A percentile compares a stretch with the other conserved stretches of the same genome.
Conservation (phyloP, 2,888 invertebrate genomes). For the Sarcophaga variegata region DNA sequence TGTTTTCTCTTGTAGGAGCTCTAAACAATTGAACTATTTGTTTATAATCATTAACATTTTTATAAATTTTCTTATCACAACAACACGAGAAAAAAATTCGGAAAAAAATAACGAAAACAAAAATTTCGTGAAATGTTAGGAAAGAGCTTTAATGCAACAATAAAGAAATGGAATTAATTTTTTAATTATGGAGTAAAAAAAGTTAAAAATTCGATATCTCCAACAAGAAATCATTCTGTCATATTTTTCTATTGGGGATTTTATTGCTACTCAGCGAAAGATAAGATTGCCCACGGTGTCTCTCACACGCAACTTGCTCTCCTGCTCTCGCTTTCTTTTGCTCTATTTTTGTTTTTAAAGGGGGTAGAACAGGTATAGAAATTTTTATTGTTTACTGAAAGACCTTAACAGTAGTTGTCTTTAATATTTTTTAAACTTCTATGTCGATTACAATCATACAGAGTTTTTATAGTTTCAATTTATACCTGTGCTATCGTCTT, state of each 20-base stretch:
- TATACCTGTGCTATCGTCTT: too few relatives aligned
- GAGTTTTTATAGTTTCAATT: too few relatives aligned
- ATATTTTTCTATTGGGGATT: constrained; percentile 21
- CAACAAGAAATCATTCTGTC: constrained; percentile 35
- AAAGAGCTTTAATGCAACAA: constrained; percentile 40
- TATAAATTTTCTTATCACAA: constrained; percentile 52
- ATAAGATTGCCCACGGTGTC: constrained; percentile 24
- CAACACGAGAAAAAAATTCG: not conserved
- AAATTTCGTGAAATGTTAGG: not conserved
- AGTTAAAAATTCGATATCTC: constrained; percentile 21
- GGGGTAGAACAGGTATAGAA: not conserved
- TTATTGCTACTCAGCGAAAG: constrained; percentile 45
- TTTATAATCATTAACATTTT: constrained; percentile 53
- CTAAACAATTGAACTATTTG: constrained; percentile 58
- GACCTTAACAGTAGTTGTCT: not conserved
- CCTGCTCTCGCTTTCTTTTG: not conserved
- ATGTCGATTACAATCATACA: too few relatives aligned
- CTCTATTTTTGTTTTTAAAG: not conserved
- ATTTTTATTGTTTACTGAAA: not conserved
- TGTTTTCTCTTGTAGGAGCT: constrained; percentile 46
- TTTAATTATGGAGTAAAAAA: constrained; percentile 11
- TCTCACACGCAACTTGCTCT: not conserved
- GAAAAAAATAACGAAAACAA: not conserved
- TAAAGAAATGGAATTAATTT: not conserved
- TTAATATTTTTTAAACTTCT: too few relatives aligned